Percentiles rank a stretch among this genome's conserved stretches.
phyloP scores from a whole-genome alignment of 2,113 vertebrate species.

The Phalacrocorax carbo region DNA sequence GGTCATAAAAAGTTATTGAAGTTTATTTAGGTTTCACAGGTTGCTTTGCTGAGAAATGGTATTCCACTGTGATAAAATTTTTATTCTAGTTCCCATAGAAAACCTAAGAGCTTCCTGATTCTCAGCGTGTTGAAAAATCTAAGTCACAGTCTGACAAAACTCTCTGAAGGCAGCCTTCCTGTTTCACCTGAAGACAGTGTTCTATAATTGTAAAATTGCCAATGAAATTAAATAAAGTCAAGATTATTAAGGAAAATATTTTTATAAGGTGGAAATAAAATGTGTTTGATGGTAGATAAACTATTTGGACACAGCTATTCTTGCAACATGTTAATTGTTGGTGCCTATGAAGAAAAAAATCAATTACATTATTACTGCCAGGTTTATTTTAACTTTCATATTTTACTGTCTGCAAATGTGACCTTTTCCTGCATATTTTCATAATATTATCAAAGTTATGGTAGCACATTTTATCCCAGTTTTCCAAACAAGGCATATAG shows the following conservation, averaged over 20 bases:
- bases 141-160: neutral
- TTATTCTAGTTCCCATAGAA: neutral
- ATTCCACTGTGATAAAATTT: neutral
- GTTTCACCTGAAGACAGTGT: neutral
- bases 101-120: neutral
- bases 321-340: neutral
- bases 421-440: neutral
- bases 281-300: neutral
- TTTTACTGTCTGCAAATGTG: neutral
- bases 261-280: neutral
- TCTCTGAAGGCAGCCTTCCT: neutral
- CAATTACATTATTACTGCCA: neutral
- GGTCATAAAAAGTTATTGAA: neutral
- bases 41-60: neutral
- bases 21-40: neutral
- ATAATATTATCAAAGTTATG: neutral
- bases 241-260: neutral
- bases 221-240: neutral
- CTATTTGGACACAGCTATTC: neutral
- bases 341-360: neutral
- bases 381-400: neutral
- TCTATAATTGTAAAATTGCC: neutral
- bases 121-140: neutral
- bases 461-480: neutral
- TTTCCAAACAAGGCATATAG: neutral